A percentile compares a stretch with the other conserved stretches of the same genome.
These are phyloP conservation scores for Nasua narica DNA, from an alignment of 2,797 vertebrate species.

Conservation along the genomic window DNA sequence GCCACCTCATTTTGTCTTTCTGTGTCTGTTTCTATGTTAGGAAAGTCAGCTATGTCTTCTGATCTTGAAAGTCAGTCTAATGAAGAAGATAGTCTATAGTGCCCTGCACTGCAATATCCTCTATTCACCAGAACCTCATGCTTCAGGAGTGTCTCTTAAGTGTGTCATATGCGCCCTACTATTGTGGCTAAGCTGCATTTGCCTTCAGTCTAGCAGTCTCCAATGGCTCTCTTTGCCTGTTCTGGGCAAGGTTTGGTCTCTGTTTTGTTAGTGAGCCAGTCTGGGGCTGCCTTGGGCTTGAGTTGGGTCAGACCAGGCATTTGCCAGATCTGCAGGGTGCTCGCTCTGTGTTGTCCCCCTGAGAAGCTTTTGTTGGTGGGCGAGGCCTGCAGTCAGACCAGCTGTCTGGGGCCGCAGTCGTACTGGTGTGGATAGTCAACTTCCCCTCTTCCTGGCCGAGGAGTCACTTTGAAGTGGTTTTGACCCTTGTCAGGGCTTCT, in stretches of 20 bases:
- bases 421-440: background rate
- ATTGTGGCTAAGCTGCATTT: background rate
- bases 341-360: background rate
- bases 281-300: background rate
- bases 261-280: background rate
- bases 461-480: background rate
- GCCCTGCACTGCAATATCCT: background rate
- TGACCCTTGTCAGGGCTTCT: background rate
- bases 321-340: background rate
- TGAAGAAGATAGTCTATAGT: background rate
- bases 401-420: background rate
- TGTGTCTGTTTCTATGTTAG: background rate
- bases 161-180: background rate
- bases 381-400: background rate
- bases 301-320: background rate
- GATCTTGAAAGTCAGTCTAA: background rate
- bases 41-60: background rate
- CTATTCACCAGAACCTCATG: background rate
- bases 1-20: background rate
- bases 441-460: background rate
- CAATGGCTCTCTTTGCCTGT: background rate
- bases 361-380: background rate
- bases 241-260: background rate
- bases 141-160: background rate
- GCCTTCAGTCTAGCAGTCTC: background rate